These are phyloP conservation scores for Sminthurides aquaticus DNA, from an alignment of 2,888 invertebrate species.

Conservation along the genomic window DNA sequence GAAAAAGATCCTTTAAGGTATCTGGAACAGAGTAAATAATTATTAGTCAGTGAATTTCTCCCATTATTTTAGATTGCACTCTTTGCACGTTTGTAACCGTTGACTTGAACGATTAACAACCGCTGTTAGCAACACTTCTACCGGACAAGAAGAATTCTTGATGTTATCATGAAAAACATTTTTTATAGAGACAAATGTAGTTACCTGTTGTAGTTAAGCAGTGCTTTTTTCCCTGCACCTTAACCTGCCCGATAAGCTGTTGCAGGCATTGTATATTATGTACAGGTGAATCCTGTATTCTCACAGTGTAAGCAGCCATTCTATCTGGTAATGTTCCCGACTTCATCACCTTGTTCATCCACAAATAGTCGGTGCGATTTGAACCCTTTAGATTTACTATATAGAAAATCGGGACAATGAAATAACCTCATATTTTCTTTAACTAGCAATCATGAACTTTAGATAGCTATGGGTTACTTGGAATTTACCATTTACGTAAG, in stretches of 20 bases:
- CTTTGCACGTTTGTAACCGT: too few species aligned
- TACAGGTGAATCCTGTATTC: conserved; percentile 75
- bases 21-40: conserved; percentile 50
- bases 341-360: conserved; percentile 69
- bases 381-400: conserved; percentile 54
- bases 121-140: too few species aligned
- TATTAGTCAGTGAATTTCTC: background rate
- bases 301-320: conserved; percentile 72
- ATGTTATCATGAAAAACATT: background rate
- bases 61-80: too few species aligned
- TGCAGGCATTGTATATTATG: conserved; percentile 64
- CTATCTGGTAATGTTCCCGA: conserved; percentile 79
- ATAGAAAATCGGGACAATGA: conserved; percentile 33
- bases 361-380: conserved; percentile 59
- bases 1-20: conserved; percentile 67
- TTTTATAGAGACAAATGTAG: conserved; percentile 13
- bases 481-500: conserved; percentile 30
- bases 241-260: conserved; percentile 66
- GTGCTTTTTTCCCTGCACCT: conserved; percentile 50
- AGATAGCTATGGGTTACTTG: conserved; percentile 2
- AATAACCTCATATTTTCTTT: conserved; percentile 5
- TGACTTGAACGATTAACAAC: too few species aligned
- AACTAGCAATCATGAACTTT: background rate
- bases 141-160: too few species aligned
- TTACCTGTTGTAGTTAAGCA: conserved; percentile 45